phyloP scores from a whole-genome alignment of 1,140 invertebrate genomes.

The Apolygus lucorum region DNA sequence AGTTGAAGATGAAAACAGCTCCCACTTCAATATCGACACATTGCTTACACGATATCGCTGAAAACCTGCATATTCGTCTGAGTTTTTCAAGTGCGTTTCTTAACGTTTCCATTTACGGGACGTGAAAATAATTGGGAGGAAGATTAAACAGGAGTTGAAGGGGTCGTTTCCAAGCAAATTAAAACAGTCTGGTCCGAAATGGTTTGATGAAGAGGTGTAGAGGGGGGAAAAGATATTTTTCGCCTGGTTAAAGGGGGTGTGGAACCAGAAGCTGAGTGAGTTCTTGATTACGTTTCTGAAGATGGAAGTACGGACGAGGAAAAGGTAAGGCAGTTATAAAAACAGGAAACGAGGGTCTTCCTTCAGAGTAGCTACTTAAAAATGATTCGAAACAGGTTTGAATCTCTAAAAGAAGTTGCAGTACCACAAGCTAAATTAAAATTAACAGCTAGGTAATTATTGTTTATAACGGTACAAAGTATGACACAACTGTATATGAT shows the following conservation, averaged over 20 bases:
- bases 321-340: no score
- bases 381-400: no score
- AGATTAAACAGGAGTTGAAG: neutral
- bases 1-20: no score
- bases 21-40: neutral
- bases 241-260: neutral
- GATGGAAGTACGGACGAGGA: neutral
- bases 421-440: no score
- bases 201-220: neutral
- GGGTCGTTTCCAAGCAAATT: neutral
- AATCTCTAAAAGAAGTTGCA: no score
- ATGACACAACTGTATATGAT: no score
- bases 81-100: neutral
- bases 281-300: neutral
- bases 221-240: neutral
- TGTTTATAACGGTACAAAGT: no score
- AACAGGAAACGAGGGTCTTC: no score
- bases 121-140: neutral
- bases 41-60: neutral
- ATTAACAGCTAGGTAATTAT: no score
- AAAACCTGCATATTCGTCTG: neutral
- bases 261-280: neutral
- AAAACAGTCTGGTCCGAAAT: neutral
- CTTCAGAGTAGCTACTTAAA: no score
- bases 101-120: neutral